phyloP scores from a whole-genome alignment of 2,113 vertebrate genomes.

The Colossoma macropomum region DNA sequence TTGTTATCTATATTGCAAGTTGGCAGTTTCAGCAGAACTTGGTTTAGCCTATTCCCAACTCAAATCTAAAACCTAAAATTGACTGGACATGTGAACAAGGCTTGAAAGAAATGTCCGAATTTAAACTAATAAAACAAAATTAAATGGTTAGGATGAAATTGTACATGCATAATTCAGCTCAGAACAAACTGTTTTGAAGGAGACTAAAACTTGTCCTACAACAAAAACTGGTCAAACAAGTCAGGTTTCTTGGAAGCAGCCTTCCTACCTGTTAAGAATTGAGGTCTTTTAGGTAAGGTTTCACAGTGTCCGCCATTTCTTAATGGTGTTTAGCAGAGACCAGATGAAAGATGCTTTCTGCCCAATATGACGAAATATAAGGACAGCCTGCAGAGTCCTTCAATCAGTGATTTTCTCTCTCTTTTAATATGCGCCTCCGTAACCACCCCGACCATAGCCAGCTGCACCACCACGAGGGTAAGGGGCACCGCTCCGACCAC shows the following conservation, averaged over 20 bases:
- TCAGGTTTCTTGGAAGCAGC: conserved; percentile 56
- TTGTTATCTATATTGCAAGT: too few relatives aligned
- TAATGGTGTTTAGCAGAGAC: conserved; percentile 39
- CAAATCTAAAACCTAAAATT: conserved; percentile 22
- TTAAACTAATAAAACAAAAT: background rate
- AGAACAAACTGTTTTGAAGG: conserved; percentile 9
- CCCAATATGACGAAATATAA: conserved; percentile 35
- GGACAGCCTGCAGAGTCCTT: conserved; percentile 37
- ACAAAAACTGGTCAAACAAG: conserved; percentile 50
- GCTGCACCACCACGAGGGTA: conserved; percentile 80
- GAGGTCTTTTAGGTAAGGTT: conserved; percentile 51
- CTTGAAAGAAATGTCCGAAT: conserved; percentile 4
- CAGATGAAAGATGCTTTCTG: conserved; percentile 40
- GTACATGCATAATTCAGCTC: background rate
- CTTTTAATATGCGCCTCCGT: conserved; percentile 51
- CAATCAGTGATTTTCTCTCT: background rate
- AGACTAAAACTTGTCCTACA: conserved; percentile 45
- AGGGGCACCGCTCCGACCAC: conserved; percentile 79
- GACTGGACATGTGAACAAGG: conserved; percentile 21
- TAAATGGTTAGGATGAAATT: background rate
- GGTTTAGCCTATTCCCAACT: too few relatives aligned
- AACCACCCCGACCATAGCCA: conserved; percentile 55
- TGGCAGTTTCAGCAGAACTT: too few relatives aligned
- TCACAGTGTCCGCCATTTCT: conserved; percentile 54
- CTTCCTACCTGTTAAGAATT: conserved; percentile 62